These are phyloP conservation scores for Caenorhabditis panamensis DNA, from an alignment of 2,888 invertebrate species.

Conservation along the genomic window DNA sequence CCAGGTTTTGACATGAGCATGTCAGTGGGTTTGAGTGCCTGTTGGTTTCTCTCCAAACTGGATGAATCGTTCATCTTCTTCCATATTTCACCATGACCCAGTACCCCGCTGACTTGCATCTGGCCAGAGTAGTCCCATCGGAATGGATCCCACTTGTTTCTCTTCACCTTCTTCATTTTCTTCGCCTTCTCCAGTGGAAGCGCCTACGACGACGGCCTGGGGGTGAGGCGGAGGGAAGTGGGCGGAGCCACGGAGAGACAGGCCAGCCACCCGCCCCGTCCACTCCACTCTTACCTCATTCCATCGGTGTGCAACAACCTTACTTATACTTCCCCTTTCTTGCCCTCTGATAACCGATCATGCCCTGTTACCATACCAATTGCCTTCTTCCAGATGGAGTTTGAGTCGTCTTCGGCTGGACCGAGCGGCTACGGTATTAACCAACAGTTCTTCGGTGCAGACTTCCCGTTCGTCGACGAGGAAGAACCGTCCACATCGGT, in stretches of 20 bases:
- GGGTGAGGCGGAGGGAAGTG: constrained; percentile 29
- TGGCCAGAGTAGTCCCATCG: constrained; percentile 2
- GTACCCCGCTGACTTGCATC: constrained; percentile 54
- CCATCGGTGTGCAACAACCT: constrained; percentile 10
- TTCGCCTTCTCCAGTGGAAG: constrained; percentile 11
- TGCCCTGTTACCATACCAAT: neutral
- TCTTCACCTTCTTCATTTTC: constrained; percentile 21
- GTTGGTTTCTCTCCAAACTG: neutral
- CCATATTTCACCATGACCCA: constrained; percentile 53
- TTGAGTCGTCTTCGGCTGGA: constrained; percentile 49
- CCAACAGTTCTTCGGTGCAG: neutral
- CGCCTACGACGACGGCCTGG: neutral
- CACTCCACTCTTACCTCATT: constrained; percentile 12
- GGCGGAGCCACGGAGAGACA: constrained; percentile 37
- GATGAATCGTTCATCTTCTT: neutral
- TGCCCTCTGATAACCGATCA: neutral
- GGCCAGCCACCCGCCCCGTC: constrained; percentile 30
- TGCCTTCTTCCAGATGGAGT: constrained; percentile 30
- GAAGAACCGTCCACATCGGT: constrained; percentile 31
- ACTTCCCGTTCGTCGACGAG: constrained; percentile 7
- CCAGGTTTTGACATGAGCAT: too few relatives aligned
- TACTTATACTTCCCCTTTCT: constrained; percentile 1
- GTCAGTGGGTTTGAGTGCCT: too few relatives aligned
- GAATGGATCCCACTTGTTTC: constrained; percentile 4
- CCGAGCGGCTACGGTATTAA: constrained; percentile 36